phyloP scores from a whole-genome alignment of 2,113 vertebrate genomes.

The Helogale parvula region DNA sequence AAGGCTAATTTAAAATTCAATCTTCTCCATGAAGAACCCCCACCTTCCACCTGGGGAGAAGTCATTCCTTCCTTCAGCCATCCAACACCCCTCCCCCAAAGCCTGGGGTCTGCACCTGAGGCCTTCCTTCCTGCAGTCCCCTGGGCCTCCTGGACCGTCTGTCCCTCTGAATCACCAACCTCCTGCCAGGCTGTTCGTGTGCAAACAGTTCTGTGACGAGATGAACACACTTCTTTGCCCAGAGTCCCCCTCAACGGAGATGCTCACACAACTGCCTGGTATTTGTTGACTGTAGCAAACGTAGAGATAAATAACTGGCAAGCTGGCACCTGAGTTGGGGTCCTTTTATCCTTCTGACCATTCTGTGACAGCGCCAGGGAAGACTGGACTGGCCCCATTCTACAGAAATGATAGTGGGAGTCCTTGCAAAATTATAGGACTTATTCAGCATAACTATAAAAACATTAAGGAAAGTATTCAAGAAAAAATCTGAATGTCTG shows the following conservation, averaged over 20 bases:
- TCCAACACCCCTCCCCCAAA: too few relatives aligned
- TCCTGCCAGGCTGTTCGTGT: not conserved
- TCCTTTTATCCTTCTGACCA: not conserved
- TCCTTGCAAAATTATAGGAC: not conserved
- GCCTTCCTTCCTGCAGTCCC: not conserved
- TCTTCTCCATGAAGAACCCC: not conserved
- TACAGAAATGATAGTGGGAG: not conserved
- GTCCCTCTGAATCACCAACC: rapidly evolving
- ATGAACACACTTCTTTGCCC: rapidly evolving
- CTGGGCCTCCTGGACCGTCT: rapidly evolving
- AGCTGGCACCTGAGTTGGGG: not conserved
- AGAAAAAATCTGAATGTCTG: not conserved
- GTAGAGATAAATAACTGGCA: not conserved
- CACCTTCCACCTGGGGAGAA: not conserved
- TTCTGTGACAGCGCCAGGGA: not conserved
- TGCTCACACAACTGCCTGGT: rapidly evolving
- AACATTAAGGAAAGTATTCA: not conserved
- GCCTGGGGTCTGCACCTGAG: rapidly evolving
- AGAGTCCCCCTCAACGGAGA: not conserved
- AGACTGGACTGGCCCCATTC: not conserved
- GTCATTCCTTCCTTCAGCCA: not conserved
- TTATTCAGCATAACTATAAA: not conserved
- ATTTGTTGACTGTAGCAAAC: not conserved
- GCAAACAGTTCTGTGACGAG: not conserved
- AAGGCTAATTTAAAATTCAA: not conserved